Percentiles rank a stretch among this genome's conserved stretches.
Evolutionary conservation across 1,140 invertebrate species (phyloP).

Genomic region (Protaetia brevitarsis): DNA sequence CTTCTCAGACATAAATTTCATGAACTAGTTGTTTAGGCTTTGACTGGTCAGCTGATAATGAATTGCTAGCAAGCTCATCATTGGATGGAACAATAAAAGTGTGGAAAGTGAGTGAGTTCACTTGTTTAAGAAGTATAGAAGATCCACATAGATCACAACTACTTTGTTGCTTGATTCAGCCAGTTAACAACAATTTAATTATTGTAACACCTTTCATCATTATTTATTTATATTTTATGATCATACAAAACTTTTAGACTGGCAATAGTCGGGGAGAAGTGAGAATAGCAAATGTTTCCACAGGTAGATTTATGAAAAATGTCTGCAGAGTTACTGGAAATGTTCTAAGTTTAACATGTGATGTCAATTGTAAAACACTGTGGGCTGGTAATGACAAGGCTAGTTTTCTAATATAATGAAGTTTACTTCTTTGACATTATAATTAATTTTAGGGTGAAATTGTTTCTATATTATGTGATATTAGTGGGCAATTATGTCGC

Average conservation of each 20-base stretch:
- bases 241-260: constrained; percentile 50
- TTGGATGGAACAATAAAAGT: constrained; percentile 72
- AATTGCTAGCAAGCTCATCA: constrained; percentile 76
- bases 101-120: constrained; percentile 62
- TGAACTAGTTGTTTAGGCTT: constrained; percentile 53
- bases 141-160: constrained; percentile 65
- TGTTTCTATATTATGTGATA: constrained; percentile 68
- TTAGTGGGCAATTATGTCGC: constrained; percentile 70
- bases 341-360: constrained; percentile 73
- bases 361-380: constrained; percentile 72
- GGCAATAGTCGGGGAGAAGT: constrained; percentile 76
- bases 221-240: constrained; percentile 1
- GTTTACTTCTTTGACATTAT: neutral
- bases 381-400: constrained; percentile 84
- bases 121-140: constrained; percentile 63
- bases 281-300: constrained; percentile 81
- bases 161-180: constrained; percentile 77
- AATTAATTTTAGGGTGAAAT: constrained; percentile 60
- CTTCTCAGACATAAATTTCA: too few species aligned
- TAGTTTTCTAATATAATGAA: constrained; percentile 37
- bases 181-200: constrained; percentile 85
- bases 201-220: constrained; percentile 58
- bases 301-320: constrained; percentile 75
- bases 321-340: constrained; percentile 72
- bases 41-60: constrained; percentile 86